Evolutionary conservation across 2,888 invertebrate species (phyloP), one percentile per base, ranked within the genome.

Genomic region (Pyralis farinalis): DNA sequence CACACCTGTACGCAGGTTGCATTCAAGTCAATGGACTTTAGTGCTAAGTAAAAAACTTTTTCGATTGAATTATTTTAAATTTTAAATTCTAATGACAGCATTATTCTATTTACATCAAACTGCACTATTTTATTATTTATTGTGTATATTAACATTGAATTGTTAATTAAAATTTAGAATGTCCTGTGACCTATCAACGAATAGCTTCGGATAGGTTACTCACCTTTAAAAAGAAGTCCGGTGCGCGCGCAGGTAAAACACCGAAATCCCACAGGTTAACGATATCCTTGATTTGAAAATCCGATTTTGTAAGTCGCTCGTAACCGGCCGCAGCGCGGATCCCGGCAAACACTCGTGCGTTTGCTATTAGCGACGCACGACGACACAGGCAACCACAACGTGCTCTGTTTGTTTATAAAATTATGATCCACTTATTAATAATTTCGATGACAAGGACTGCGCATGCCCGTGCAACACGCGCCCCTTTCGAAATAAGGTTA

Each of bases 181-280:
- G 16, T 16, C 4, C 4, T 2, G 4, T 16, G 16, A 16, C 4
- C 16, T 16, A 4, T 4, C 4, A 4, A 16, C 4, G 16, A 4
- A 16, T 16, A 16, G 3, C 2, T 16, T 16, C 16, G 4, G 16
- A 16, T 16, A 16, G 16, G 16, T 16, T 16, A 69, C 81, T 77
- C 62, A 88, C 88, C 88, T 88, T n/a, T 75, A 63, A 71, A 71
- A 71, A 77, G 72, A 81, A 74, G 62, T 75, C 61, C 65, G 59
- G 67, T 88, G 87, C 87, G 87, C 87, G 88, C 87, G 87, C 87
- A 88, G 84, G 74, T 79, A 73, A 70, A 76, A 76, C 76, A 75
- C 75, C 74, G 65, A 75, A 84, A 80, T 86, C 79, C 85, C 79
- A 87, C 85, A 86, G 86, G 87, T 85, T 85, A 79, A 79, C 78